phyloP scores from a whole-genome alignment of 2,888 invertebrate species.

The Agrotis clavis region DNA sequence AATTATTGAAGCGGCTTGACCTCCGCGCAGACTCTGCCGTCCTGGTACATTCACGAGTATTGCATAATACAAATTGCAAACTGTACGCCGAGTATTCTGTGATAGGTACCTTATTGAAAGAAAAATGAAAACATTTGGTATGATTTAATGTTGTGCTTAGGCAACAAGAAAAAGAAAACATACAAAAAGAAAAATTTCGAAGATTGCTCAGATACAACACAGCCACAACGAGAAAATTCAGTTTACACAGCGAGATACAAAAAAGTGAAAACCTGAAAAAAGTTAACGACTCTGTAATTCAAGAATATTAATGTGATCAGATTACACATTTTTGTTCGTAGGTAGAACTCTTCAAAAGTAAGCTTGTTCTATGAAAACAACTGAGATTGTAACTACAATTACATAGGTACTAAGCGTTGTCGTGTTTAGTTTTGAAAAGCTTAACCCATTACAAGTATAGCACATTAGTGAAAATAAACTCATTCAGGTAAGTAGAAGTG shows the following conservation, averaged over 20 bases:
- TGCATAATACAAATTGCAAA: conserved; percentile 75
- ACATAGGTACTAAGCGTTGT: too few species aligned
- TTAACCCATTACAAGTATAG: not conserved
- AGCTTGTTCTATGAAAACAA: too few species aligned
- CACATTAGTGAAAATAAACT: not conserved
- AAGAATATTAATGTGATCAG: too few species aligned
- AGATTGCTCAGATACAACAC: not conserved
- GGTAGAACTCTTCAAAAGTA: too few species aligned
- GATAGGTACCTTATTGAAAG: conserved; percentile 6
- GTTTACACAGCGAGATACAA: not conserved
- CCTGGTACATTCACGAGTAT: conserved; percentile 74
- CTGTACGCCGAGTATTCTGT: conserved; percentile 50
- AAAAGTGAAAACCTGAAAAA: not conserved
- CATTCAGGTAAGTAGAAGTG: not conserved
- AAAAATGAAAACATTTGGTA: conserved; percentile 5
- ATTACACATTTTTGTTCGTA: too few species aligned
- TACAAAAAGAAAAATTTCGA: not conserved
- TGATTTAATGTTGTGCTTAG: not conserved
- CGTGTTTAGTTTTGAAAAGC: too few species aligned
- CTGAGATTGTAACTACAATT: too few species aligned
- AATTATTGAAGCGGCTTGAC: conserved; percentile 79
- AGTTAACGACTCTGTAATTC: too few species aligned
- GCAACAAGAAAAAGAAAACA: not conserved
- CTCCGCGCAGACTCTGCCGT: conserved; percentile 71
- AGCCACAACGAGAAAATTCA: not conserved